Percentiles rank a stretch among this genome's conserved stretches.
Evolutionary conservation across 2,888 invertebrate genomes (phyloP).

Genomic region (Zelleria hepariella): DNA sequence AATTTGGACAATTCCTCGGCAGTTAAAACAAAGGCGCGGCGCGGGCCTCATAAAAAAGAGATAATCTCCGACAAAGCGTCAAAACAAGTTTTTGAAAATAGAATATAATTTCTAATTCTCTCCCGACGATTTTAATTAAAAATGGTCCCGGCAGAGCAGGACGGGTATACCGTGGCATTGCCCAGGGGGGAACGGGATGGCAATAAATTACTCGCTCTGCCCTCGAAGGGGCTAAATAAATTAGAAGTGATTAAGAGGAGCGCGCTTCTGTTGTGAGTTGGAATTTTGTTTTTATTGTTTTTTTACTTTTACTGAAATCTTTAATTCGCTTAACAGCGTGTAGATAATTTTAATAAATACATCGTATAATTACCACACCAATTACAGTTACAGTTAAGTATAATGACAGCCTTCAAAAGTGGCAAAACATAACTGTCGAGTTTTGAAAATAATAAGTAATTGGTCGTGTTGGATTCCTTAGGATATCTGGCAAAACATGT

Average conservation of each 20-base stretch:
- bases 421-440: too few relatives aligned
- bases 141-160: slow-evolving; percentile 65
- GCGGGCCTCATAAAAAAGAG: slow-evolving; percentile 69
- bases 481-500: too few relatives aligned
- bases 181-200: slow-evolving; percentile 52
- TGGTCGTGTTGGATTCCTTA: too few relatives aligned
- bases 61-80: slow-evolving; percentile 69
- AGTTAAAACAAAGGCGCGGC: slow-evolving; percentile 64
- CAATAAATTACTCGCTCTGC: slow-evolving; percentile 59
- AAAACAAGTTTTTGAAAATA: slow-evolving; percentile 72
- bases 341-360: background rate
- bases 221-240: slow-evolving; percentile 68
- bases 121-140: slow-evolving; percentile 71
- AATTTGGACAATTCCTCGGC: slow-evolving; percentile 60
- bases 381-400: too few relatives aligned
- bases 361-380: background rate
- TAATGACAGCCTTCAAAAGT: too few relatives aligned
- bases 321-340: background rate
- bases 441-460: too few relatives aligned
- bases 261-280: slow-evolving; percentile 37
- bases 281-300: background rate
- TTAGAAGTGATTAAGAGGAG: slow-evolving; percentile 71
- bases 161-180: slow-evolving; percentile 32
- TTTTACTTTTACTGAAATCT: background rate
- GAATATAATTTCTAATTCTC: slow-evolving; percentile 72